These are phyloP conservation scores for Manis javanica DNA, from an alignment of 2,797 vertebrate species.

Conservation along the genomic window DNA sequence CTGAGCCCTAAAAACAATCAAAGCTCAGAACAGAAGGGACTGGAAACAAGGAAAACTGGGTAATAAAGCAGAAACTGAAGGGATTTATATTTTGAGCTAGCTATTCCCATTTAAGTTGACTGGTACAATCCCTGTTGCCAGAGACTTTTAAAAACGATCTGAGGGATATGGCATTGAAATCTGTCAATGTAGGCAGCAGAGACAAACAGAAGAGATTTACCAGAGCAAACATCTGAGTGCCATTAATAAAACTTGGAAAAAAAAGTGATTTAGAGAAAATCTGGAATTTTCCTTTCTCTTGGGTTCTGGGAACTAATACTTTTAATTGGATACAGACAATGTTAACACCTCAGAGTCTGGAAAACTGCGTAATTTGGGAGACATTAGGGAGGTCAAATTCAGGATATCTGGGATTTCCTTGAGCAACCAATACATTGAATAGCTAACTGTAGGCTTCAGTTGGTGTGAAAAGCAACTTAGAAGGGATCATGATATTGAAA, in stretches of 20 bases:
- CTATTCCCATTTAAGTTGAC: neutral
- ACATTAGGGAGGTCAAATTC: neutral
- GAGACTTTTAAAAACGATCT: constrained; percentile 13
- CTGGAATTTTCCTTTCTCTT: neutral
- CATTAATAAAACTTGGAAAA: neutral
- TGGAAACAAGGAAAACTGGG: neutral
- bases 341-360: neutral
- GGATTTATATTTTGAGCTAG: neutral
- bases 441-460: neutral
- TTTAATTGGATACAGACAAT: neutral
- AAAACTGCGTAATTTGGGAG: neutral
- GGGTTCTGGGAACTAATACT: neutral
- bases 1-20: neutral
- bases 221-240: neutral
- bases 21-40: constrained; percentile 54
- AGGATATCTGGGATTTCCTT: neutral
- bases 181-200: neutral
- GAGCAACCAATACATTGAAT: neutral
- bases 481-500: neutral
- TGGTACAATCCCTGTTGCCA: neutral
- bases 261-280: neutral
- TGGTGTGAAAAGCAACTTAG: neutral
- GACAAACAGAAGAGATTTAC: neutral
- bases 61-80: constrained; percentile 3
- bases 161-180: neutral